phyloP scores from a whole-genome alignment of 2,888 invertebrate species.

The Tenthredo distinguenda region DNA sequence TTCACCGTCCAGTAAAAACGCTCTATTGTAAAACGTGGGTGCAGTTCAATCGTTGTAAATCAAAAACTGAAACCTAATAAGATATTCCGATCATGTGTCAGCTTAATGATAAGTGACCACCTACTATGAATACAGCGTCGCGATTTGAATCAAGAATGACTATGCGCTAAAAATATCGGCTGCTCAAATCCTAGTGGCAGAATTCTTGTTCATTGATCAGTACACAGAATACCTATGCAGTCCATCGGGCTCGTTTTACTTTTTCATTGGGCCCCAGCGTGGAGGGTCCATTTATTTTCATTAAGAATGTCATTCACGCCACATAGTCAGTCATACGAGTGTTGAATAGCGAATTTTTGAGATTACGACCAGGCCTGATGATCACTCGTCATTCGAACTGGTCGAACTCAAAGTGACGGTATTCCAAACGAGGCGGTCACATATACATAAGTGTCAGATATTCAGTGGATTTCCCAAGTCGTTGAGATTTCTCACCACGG shows the following conservation, averaged over 20 bases:
- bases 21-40: background rate
- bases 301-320: slow-evolving; percentile 13
- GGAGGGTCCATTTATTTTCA: slow-evolving; percentile 41
- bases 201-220: slow-evolving; percentile 4
- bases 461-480: background rate
- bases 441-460: background rate
- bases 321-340: background rate
- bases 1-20: background rate
- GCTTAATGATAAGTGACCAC: slow-evolving; percentile 56
- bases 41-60: slow-evolving; percentile 23
- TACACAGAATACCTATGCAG: background rate
- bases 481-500: too few species aligned
- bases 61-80: slow-evolving; percentile 52
- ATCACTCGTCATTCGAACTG: background rate
- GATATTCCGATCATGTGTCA: slow-evolving; percentile 58
- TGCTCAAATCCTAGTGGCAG: background rate
- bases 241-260: background rate
- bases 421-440: background rate
- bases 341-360: slow-evolving; percentile 12
- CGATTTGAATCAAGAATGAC: slow-evolving; percentile 48
- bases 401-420: background rate
- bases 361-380: background rate
- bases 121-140: slow-evolving; percentile 57
- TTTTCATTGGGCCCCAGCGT: background rate
- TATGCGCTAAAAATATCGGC: slow-evolving; percentile 44